Evolutionary conservation across 2,113 vertebrate species (phyloP).

Genomic region (Serilophus lunatus): DNA sequence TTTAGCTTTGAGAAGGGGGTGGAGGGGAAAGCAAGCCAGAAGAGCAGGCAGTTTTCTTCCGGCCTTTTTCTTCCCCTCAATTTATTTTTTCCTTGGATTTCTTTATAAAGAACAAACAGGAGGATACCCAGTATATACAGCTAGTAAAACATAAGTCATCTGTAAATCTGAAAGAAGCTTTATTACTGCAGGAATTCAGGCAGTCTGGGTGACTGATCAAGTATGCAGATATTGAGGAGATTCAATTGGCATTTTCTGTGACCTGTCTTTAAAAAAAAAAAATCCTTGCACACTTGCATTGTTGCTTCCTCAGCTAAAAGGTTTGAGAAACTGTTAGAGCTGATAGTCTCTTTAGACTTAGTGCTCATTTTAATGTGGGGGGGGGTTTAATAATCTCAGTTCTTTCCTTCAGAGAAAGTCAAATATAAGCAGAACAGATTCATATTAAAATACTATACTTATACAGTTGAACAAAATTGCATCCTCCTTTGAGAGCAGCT

Average conservation of each 20-base stretch:
- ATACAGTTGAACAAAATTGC: not conserved
- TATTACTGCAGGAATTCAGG: not conserved
- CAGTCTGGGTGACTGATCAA: not conserved
- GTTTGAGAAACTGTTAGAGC: not conserved
- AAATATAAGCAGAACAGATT: not conserved
- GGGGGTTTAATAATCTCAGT: not conserved
- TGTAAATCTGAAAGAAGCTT: not conserved
- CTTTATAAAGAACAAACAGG: not conserved
- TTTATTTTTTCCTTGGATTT: not conserved
- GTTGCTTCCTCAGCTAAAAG: not conserved
- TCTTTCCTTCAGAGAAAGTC: not conserved
- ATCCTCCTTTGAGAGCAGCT: not conserved
- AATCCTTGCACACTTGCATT: not conserved
- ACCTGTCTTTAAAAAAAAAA: not conserved
- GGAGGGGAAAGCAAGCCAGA: fast-evolving
- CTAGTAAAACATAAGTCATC: not conserved
- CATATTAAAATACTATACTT: not conserved
- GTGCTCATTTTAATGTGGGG: not conserved
- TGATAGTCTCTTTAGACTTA: not conserved
- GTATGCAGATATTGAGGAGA: not conserved
- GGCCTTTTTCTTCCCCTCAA: fast-evolving
- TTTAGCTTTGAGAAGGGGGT: not conserved
- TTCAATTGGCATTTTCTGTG: not conserved
- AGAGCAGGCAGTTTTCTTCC: not conserved
- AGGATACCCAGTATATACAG: not conserved